Evolutionary conservation across 2,797 vertebrate species (phyloP), one percentile per base, ranked within the genome.

Genomic region (Onychomys torridus): DNA sequence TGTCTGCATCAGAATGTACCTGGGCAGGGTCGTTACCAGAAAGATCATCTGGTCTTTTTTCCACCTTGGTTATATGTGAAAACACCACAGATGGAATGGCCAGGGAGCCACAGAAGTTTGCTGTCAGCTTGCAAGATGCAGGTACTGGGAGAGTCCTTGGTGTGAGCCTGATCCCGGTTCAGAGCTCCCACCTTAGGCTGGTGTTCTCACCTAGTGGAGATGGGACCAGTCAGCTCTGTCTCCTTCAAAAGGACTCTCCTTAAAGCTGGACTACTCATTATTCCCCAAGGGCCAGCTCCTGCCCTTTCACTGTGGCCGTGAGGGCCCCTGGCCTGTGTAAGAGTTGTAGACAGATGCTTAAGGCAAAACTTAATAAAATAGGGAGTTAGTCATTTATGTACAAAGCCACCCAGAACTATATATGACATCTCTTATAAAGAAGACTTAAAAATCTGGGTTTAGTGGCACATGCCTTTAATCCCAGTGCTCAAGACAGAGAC

Each of bases 401-500:
- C 43, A 43, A 67, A 93, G 55, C 49, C 40, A 43, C 63, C 90
- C 37, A 78, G 90, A 89, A 97, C 61, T 97, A 86, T 97, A 95
- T 96, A 97, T 96, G 88, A 90, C 96, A 92, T 97, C 85, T 94
- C 67, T 97, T 98, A n/a, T 92, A 97, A 97, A 76, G 52, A 92
- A 34, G 25, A 90, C 75, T 90, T 96, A 32, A 84, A 69, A 86
- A 52, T 16, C 43, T 49, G 46, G 32, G 12, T 29, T 49, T 67
- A 46, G 32, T 86, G 63, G 23, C 13, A 2, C 6, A n/a, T 0
- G 8, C 32, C 43, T 85, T 67, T 40, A 29, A 61, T 61, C 25
- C 57, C 37, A 43, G 14, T 1, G 5, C 25, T 85, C 19, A 27
- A 67, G 19, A 4, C 46, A 49, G 11, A 85, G 61, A 19, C 17